phyloP scores from a whole-genome alignment of 1,140 invertebrate species.

The Neodiprion pinetum region DNA sequence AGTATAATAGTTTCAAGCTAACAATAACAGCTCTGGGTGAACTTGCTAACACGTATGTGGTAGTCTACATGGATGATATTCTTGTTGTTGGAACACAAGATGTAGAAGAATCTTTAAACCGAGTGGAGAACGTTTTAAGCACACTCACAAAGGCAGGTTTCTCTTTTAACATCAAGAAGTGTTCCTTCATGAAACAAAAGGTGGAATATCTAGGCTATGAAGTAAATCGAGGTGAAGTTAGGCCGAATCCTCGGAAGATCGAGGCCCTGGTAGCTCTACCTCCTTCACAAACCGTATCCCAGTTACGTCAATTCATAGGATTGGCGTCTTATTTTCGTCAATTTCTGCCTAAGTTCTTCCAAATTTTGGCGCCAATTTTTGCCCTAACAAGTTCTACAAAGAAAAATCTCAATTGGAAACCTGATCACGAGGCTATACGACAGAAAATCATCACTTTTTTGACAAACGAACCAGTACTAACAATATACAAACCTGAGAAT shows the following conservation, averaged over 20 bases:
- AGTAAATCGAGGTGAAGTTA: slow-evolving; percentile 29
- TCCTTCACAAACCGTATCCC: slow-evolving; percentile 24
- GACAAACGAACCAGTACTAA: slow-evolving; percentile 41
- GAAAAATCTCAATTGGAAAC: slow-evolving; percentile 15
- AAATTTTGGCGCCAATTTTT: slow-evolving; percentile 22
- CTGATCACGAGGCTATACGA: slow-evolving; percentile 28
- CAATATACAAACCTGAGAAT: slow-evolving; percentile 43
- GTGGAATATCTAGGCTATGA: slow-evolving; percentile 31
- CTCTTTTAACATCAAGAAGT: slow-evolving; percentile 19
- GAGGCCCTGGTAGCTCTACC: slow-evolving; percentile 27
- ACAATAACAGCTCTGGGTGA: no score
- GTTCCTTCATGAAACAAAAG: slow-evolving; percentile 15
- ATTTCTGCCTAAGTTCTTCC: slow-evolving; percentile 6
- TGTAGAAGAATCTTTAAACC: no score
- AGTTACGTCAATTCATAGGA: slow-evolving; percentile 25
- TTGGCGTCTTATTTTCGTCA: neutral
- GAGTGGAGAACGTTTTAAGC: slow-evolving; percentile 29
- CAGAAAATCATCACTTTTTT: slow-evolving; percentile 24
- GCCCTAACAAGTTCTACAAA: slow-evolving; percentile 9
- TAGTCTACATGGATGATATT: no score
- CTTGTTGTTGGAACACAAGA: no score
- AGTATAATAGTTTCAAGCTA: no score
- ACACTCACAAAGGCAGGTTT: slow-evolving; percentile 25
- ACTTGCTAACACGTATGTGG: no score
- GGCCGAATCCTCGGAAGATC: slow-evolving; percentile 32